phyloP scores from a whole-genome alignment of 2,797 vertebrate species.

The Columba guinea region DNA sequence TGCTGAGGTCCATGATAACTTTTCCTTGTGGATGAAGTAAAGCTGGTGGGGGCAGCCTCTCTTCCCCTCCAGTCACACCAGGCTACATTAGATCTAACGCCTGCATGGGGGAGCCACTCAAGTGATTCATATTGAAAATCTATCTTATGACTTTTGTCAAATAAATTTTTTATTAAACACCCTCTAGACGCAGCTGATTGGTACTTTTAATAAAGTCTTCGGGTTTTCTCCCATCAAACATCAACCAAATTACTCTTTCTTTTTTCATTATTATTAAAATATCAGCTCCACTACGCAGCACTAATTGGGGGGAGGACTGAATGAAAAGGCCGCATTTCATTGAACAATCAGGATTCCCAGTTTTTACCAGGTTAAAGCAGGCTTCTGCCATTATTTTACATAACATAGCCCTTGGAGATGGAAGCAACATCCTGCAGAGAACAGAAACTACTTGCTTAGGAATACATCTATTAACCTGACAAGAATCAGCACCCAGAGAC shows the following conservation, averaged over 20 bases:
- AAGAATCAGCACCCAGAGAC: conserved; percentile 70
- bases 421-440: conserved; percentile 69
- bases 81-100: background rate
- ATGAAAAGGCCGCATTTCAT: background rate
- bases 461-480: conserved; percentile 73
- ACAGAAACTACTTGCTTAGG: conserved; percentile 64
- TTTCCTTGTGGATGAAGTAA: background rate
- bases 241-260: background rate
- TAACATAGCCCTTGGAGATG: conserved; percentile 52
- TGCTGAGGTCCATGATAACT: background rate
- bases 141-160: background rate
- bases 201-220: background rate
- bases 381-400: conserved; percentile 60
- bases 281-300: conserved; percentile 8
- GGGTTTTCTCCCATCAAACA: conserved; percentile 35
- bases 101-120: background rate
- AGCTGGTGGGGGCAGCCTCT: background rate
- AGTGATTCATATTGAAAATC: background rate
- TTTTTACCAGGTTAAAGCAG: conserved; percentile 48
- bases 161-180: background rate
- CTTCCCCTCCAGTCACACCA: background rate
- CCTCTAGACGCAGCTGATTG: background rate
- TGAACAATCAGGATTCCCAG: background rate
- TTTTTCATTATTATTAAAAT: conserved; percentile 15
- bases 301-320: conserved; percentile 43